Percentiles rank a stretch among this genome's conserved stretches.
Conservation (phyloP, 1,140 invertebrate genomes). For the Brachionus rotundiformis region DNA sequence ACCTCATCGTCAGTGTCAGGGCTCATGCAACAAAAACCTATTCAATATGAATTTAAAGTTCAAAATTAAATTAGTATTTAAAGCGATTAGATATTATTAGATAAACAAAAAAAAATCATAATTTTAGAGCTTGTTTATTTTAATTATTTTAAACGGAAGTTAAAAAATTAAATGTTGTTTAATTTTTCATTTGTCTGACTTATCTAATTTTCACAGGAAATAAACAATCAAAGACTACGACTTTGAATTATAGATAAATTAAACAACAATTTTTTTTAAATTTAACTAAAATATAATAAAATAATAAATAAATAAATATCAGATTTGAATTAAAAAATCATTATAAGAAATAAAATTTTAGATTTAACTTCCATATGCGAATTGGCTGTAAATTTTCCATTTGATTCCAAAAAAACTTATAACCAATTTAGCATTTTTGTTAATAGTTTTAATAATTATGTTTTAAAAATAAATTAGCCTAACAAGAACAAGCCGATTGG, state of each 20-base stretch:
- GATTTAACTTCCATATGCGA: background rate
- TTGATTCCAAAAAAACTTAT: background rate
- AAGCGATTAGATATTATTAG: background rate
- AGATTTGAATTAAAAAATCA: background rate
- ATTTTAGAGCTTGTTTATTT: conserved; percentile 6
- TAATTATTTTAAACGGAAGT: conserved; percentile 1
- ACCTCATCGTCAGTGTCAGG: background rate
- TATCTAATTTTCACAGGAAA: background rate
- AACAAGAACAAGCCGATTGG: conserved; percentile 2
- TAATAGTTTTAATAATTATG: background rate
- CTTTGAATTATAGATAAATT: background rate
- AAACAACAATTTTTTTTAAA: background rate
- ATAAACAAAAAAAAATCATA: background rate
- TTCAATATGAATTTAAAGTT: background rate
- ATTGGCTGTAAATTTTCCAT: background rate
- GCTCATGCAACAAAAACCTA: background rate
- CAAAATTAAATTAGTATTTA: background rate
- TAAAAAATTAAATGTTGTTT: conserved; percentile 33
- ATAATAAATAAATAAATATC: conserved; percentile 7
- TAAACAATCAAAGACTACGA: background rate
- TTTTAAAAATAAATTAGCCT: background rate
- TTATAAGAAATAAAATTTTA: background rate
- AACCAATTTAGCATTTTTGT: background rate
- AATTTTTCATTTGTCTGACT: conserved; percentile 8
- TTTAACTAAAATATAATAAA: background rate